Conservation (phyloP, 1,140 invertebrate genomes). For the Macrosteles quadrilineatus region DNA sequence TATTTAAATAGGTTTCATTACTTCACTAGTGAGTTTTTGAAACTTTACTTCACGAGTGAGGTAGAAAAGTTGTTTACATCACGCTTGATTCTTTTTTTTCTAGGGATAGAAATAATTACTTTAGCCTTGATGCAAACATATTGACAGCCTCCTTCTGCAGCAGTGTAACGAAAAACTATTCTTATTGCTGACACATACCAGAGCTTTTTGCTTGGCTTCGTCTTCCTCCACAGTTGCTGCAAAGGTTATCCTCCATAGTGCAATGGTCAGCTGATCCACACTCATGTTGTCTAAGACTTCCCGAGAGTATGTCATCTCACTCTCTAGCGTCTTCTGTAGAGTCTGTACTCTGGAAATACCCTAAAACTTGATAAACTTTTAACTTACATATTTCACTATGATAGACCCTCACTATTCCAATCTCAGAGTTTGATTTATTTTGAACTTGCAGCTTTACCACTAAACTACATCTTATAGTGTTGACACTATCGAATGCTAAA, state of each 20-base stretch:
- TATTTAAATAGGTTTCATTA: too few relatives aligned
- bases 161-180: too few relatives aligned
- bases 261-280: slow-evolving; percentile 21
- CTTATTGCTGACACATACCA: too few relatives aligned
- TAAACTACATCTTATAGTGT: neutral
- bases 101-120: too few relatives aligned
- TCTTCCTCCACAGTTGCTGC: slow-evolving; percentile 1
- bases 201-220: neutral
- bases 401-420: neutral
- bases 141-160: too few relatives aligned
- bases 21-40: too few relatives aligned
- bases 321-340: slow-evolving; percentile 11
- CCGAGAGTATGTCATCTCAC: neutral
- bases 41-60: too few relatives aligned
- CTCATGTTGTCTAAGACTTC: slow-evolving; percentile 29
- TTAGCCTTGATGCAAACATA: too few relatives aligned
- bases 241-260: slow-evolving; percentile 30
- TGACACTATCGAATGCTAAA: neutral
- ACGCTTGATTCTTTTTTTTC: too few relatives aligned
- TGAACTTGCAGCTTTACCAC: neutral
- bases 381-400: neutral
- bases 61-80: too few relatives aligned
- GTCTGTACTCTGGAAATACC: slow-evolving; percentile 21
- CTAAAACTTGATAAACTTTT: neutral
- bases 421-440: neutral